phyloP scores from a whole-genome alignment of 1,140 invertebrate genomes.

The Scaptomyza montana region DNA sequence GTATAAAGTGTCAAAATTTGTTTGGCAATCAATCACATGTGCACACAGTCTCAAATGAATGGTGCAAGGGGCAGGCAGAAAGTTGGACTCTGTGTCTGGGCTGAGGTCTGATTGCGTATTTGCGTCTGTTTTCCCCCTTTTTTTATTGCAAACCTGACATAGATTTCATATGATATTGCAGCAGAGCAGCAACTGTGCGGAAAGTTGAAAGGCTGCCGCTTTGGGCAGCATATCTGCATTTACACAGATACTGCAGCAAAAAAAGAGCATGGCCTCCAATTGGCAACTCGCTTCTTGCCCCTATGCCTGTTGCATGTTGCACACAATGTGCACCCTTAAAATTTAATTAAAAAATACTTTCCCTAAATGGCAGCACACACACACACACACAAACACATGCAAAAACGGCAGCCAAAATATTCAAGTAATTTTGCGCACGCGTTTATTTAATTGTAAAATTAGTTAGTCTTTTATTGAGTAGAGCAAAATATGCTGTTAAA shows the following conservation, averaged over 20 bases:
- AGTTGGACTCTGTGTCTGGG: conserved; percentile 24
- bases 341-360: conserved; percentile 80
- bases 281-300: neutral
- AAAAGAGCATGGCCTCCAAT: conserved; percentile 19
- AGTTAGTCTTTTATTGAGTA: conserved; percentile 55
- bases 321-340: conserved; percentile 42
- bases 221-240: conserved; percentile 8
- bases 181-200: conserved; percentile 14
- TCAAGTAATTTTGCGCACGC: conserved; percentile 68
- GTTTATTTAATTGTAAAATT: conserved; percentile 77
- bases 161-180: conserved; percentile 31
- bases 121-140: neutral
- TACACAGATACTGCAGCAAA: neutral
- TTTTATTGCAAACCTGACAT: conserved; percentile 26
- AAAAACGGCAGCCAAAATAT: conserved; percentile 45
- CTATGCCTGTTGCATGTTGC: conserved; percentile 27
- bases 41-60: conserved; percentile 21
- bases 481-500: neutral
- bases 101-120: conserved; percentile 31
- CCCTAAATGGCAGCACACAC: conserved; percentile 57
- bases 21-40: conserved; percentile 79
- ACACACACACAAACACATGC: conserved; percentile 4
- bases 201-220: conserved; percentile 1
- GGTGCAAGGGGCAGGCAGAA: neutral
- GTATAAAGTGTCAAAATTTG: conserved; percentile 79